A percentile compares a stretch with the other conserved stretches of the same genome.
These are phyloP conservation scores for Brachylomia viminalis DNA, from an alignment of 2,888 invertebrate species.

Conservation along the genomic window DNA sequence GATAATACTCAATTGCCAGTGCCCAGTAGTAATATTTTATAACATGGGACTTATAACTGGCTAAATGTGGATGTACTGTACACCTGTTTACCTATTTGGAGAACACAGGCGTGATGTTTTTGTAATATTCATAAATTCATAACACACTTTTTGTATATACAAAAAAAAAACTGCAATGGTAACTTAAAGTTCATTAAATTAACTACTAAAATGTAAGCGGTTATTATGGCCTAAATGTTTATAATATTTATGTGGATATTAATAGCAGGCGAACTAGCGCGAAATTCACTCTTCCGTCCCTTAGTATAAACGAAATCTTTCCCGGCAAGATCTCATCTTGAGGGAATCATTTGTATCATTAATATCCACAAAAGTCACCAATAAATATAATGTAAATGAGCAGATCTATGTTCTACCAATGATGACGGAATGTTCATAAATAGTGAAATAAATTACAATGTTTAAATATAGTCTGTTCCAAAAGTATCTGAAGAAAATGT, in stretches of 20 bases:
- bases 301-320: neutral
- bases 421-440: conserved; percentile 54
- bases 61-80: neutral
- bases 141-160: neutral
- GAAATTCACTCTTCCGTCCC: neutral
- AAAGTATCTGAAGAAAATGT: neutral
- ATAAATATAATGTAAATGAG: conserved; percentile 31
- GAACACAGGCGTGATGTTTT: neutral
- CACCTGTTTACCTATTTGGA: neutral
- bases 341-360: neutral
- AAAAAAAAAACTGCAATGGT: conserved; percentile 34
- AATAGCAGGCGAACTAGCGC: neutral
- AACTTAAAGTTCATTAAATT: conserved; percentile 39
- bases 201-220: conserved; percentile 15
- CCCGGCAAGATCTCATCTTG: conserved; percentile 2
- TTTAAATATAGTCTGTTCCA: conserved; percentile 10
- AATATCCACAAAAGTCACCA: conserved; percentile 31
- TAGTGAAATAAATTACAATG: conserved; percentile 54
- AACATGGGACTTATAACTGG: neutral
- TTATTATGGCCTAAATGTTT: conserved; percentile 24
- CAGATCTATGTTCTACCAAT: conserved; percentile 65
- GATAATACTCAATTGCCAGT: neutral
- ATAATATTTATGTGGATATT: neutral
- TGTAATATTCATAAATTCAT: too few relatives aligned
- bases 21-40: neutral